Conservation (phyloP, 1,140 invertebrate species). For the Tetramorium parvispinum region DNA sequence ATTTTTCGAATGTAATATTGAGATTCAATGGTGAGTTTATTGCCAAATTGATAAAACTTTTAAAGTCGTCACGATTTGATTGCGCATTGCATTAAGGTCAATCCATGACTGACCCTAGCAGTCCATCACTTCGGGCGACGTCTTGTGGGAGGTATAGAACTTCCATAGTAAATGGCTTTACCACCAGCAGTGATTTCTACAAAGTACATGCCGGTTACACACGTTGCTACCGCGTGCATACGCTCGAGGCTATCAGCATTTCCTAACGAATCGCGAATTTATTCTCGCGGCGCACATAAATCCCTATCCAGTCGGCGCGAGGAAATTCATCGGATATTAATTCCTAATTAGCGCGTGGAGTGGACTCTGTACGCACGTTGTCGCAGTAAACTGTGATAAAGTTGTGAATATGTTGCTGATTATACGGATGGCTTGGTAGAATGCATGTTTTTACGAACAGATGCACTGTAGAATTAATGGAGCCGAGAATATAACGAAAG, state of each 20-base stretch:
- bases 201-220: conserved; percentile 47
- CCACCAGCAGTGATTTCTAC: conserved; percentile 74
- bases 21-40: conserved; percentile 3
- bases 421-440: conserved; percentile 51
- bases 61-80: not conserved
- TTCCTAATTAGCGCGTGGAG: conserved; percentile 55
- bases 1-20: not conserved
- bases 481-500: not conserved
- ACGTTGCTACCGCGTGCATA: conserved; percentile 11
- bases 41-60: not conserved
- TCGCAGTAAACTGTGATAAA: conserved; percentile 55
- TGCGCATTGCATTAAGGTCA: conserved; percentile 2
- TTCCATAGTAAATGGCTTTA: conserved; percentile 65
- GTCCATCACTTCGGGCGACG: conserved; percentile 72
- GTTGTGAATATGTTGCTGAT: conserved; percentile 59
- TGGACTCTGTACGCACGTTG: conserved; percentile 23
- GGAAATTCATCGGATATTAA: conserved; percentile 62
- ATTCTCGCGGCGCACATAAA: conserved; percentile 33
- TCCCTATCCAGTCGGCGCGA: conserved; percentile 12
- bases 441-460: conserved; percentile 21
- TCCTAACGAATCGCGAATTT: conserved; percentile 49
- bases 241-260: conserved; percentile 21
- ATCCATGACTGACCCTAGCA: conserved; percentile 66
- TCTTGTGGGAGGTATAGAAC: conserved; percentile 73
- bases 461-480: conserved; percentile 6